Percentiles rank a stretch among this genome's conserved stretches.
phyloP scores from a whole-genome alignment of 2,113 vertebrate genomes.

The Mustela nigripes region DNA sequence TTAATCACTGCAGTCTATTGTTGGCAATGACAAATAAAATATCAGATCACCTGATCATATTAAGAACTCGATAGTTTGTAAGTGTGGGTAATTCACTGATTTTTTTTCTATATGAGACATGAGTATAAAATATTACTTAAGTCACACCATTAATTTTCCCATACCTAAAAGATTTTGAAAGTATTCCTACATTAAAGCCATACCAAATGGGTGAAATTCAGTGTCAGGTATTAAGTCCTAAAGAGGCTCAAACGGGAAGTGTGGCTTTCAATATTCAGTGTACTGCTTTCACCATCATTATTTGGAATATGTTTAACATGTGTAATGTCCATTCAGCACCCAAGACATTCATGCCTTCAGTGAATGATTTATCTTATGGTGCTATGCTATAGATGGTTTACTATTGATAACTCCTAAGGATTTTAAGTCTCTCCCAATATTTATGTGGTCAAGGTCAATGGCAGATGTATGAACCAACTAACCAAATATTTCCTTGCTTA shows the following conservation, averaged over 20 bases:
- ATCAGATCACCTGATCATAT: background rate
- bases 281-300: slow-evolving; percentile 7
- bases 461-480: background rate
- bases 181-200: background rate
- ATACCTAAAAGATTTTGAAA: slow-evolving; percentile 38
- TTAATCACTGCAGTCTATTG: background rate
- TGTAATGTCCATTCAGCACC: background rate
- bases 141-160: background rate
- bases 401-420: background rate
- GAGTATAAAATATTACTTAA: background rate
- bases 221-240: background rate
- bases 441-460: background rate
- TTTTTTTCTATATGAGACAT: background rate
- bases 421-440: background rate
- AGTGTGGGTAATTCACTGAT: background rate
- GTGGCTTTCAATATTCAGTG: background rate
- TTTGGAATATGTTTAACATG: background rate
- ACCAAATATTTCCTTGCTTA: background rate
- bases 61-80: slow-evolving; percentile 20
- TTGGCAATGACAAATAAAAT: background rate
- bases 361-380: background rate
- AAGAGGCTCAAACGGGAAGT: background rate
- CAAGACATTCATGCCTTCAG: background rate
- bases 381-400: background rate
- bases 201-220: background rate